Base-by-base conservation (phyloP, 2,113 vertebrate species). In the Scalopus aquaticus region DNA sequence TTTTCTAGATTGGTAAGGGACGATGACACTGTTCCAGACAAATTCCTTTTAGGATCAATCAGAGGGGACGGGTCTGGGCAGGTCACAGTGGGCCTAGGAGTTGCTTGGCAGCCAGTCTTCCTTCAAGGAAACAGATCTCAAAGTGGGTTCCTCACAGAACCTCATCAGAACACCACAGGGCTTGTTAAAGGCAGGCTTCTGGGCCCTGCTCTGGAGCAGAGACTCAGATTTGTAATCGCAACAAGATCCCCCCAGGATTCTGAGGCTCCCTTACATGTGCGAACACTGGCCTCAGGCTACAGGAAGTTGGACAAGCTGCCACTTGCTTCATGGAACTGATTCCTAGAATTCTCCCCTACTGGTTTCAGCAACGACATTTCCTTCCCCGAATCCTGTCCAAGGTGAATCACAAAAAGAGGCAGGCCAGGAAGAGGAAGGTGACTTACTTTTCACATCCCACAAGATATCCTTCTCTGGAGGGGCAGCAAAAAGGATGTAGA, bases 391-490 rank as follows among this genome's bases (percentile, higher is more conserved):
- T 9, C 26, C 77, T 39, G 1, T 2, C 32, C 0, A 0, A 37
- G 74, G 96, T 0, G 0, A 73, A 11, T 2, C 12, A 0, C 58
- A 7, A 2, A n/a, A 7, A 46, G 69, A 42, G 64, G 35, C 69
- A 60, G 6, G 94, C 22, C 49, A 11, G 69, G 69, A 72, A 77
- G 74, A 32, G 56, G 32, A 60, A 60, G 30, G 9, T 0, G 0
- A 67, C 99, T 99, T 97, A 99, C 99, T 99, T 97, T 99, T 99
- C 82, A 98, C 88, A 84, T 99, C 99, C 99, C 99, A 99, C 93
- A 99, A 95, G 97, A 99, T 98, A 95, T 99, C 99, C 98, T 99
- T 99, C 32, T 99, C 99, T 1, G 99, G 99, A 28, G 99, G 99
- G 11, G 99, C 99, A 0, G 99, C 99, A 11, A 99, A 99, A 3